Evolutionary conservation across 2,113 vertebrate genomes (phyloP), one percentile per base, ranked within the genome.

Genomic region (Prietella phreatophila): DNA sequence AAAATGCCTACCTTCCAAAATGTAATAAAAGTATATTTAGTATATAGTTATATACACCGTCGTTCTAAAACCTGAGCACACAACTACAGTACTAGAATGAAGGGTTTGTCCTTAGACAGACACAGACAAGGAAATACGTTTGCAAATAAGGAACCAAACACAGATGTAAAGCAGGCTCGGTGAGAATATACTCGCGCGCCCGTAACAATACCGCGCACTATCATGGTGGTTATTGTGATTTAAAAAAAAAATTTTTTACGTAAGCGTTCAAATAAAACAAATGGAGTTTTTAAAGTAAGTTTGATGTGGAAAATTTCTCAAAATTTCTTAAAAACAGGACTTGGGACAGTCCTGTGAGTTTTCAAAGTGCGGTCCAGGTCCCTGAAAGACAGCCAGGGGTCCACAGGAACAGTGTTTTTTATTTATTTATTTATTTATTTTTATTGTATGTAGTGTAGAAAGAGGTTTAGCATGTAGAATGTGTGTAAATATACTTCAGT

Each of bases 111-210:
- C 19, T 39, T 36, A 1, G 19, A 47, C 3, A 42, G 39, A 25
- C 20, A 22, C 8, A 13, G 47, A 76, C 22, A 47, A 47, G 39
- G 22, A 76, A 47, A 76, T 13, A 1, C 14, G 73, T 25, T 76
- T 76, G 73, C 73, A 76, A 76, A 76, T 47, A 76, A 47, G 39
- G 73, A 47, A 76, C 73, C 73, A 47, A 76, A 20, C 22, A 11
- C 2, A 50, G n/a, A 79, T n/a, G 47, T 9, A 53, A 53, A 79
- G n/a, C 76, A 79, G 76, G 47, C n/a, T 79, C 25, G 53, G 25
- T 53, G 42, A 78, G 11, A 39, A 79, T 30, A 79, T 8, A 79
- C 14, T 13, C 1, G 22, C 25, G 2, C 0, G 0, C 4, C 4
- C 1, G 4, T 22, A 27, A 39, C 30, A 36, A 36, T 20, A 50